phyloP scores from a whole-genome alignment of 2,888 invertebrate genomes.

The Cerastis rubricosa region DNA sequence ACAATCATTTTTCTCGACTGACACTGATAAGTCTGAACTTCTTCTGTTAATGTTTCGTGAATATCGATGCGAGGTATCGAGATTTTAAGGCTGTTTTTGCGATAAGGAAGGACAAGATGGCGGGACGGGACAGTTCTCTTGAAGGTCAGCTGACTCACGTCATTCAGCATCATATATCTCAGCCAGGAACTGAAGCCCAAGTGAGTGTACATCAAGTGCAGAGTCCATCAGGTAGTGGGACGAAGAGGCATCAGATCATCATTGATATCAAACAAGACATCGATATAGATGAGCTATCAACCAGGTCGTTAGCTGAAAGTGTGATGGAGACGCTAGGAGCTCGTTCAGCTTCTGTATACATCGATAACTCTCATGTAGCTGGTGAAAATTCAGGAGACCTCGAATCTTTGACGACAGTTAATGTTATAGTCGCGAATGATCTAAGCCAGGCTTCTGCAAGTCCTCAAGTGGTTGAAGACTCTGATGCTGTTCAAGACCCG shows the following conservation, averaged over 20 bases:
- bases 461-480: slow-evolving; percentile 78
- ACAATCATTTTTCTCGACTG: slow-evolving; percentile 76
- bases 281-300: slow-evolving; percentile 87
- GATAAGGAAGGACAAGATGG: slow-evolving; percentile 77
- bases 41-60: slow-evolving; percentile 62
- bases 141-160: slow-evolving; percentile 87
- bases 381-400: slow-evolving; percentile 82
- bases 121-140: slow-evolving; percentile 81
- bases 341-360: slow-evolving; percentile 86
- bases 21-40: slow-evolving; percentile 79
- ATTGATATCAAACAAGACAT: slow-evolving; percentile 89
- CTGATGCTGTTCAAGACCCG: slow-evolving; percentile 71
- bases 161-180: slow-evolving; percentile 86
- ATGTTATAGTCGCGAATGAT: slow-evolving; percentile 88
- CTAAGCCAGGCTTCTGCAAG: slow-evolving; percentile 77
- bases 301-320: slow-evolving; percentile 87
- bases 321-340: slow-evolving; percentile 89
- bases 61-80: slow-evolving; percentile 67
- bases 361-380: slow-evolving; percentile 83
- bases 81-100: slow-evolving; percentile 71
- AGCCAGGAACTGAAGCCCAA: slow-evolving; percentile 83
- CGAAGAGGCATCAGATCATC: slow-evolving; percentile 88
- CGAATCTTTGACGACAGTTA: slow-evolving; percentile 87
- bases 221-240: slow-evolving; percentile 82
- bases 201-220: slow-evolving; percentile 88